Evolutionary conservation across 1,140 invertebrate species (phyloP).

Genomic region (Eurosta solidaginis): DNA sequence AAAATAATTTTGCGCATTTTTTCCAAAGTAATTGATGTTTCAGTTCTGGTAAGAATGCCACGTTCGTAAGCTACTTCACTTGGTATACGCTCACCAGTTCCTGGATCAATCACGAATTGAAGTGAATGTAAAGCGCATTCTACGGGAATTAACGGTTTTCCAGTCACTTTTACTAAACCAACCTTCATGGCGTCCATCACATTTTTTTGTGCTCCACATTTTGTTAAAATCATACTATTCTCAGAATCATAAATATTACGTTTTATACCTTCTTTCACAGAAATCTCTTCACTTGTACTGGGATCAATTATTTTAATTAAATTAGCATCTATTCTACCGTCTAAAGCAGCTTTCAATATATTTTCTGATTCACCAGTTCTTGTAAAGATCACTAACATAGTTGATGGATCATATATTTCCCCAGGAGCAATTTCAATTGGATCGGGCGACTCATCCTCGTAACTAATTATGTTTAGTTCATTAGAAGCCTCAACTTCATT

Average conservation of each 20-base stretch:
- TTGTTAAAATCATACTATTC: slow-evolving; percentile 72
- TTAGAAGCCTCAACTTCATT: too few relatives aligned
- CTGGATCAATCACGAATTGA: slow-evolving; percentile 76
- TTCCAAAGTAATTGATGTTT: slow-evolving; percentile 70
- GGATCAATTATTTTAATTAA: slow-evolving; percentile 80
- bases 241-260: slow-evolving; percentile 76
- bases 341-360: slow-evolving; percentile 71
- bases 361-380: slow-evolving; percentile 71
- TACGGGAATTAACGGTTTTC: slow-evolving; percentile 71
- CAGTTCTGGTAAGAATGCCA: slow-evolving; percentile 68
- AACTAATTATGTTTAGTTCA: slow-evolving; percentile 51
- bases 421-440: slow-evolving; percentile 72
- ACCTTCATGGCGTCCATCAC: slow-evolving; percentile 77
- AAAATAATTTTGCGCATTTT: slow-evolving; percentile 77
- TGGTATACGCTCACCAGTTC: slow-evolving; percentile 74
- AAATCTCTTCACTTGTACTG: slow-evolving; percentile 69
- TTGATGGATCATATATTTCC: slow-evolving; percentile 76
- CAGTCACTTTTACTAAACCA: slow-evolving; percentile 72
- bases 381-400: slow-evolving; percentile 73
- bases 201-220: slow-evolving; percentile 68
- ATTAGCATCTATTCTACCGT: slow-evolving; percentile 69
- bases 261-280: slow-evolving; percentile 75
- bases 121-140: slow-evolving; percentile 61
- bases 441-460: slow-evolving; percentile 65
- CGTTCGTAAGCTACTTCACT: slow-evolving; percentile 79